Base-by-base conservation (phyloP, 2,888 invertebrate species). In the Ophion obscuratus region DNA sequence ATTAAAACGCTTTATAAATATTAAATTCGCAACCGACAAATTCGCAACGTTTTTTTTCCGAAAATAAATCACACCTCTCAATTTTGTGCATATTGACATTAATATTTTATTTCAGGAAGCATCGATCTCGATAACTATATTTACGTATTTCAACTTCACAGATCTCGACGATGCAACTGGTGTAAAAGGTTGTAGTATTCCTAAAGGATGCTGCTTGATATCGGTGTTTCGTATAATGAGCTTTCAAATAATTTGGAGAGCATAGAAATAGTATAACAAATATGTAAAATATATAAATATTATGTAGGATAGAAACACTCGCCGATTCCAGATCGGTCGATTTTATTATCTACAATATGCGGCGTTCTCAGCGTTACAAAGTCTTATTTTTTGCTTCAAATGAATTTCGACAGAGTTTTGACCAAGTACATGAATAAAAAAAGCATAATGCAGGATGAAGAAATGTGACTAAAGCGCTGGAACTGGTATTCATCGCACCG, bases 221-320 rank as follows among this genome's bases (percentile, higher is more conserved):
- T 81, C 57, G 24, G 68, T 82, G 78, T 75, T 84, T 84, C 53
- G n/a, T 66, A 76, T 79, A 76, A 64, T 75, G 82, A 85, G 82
- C 82, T 86, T 86, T 80, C 73, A 86, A 86, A 86, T 80, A 76
- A 90, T 87, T 88, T 90, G 91, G 91, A 91, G 93, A 92, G 93
- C 92, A 93, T 93, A 93, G 93, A 93, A 93, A 94, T 87, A 93
- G 93, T 94, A 93, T 93, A 93, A 94, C 92, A 94, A 94, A 94
- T 93, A 94, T 94, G 93, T 93, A 91, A 93, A 93, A 92, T 93
- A 93, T 93, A 93, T 92, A 92, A 91, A 93, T 92, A 92, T 53
- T 53, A 3, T 53, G 53, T 53, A 53, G 17, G 53, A 14, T 53
- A 53, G 17, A 76, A 68, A 73, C 20, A 68, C 40, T 27, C 71